Conservation (phyloP, 1,140 invertebrate species). For the Hylaeus anthracinus region DNA sequence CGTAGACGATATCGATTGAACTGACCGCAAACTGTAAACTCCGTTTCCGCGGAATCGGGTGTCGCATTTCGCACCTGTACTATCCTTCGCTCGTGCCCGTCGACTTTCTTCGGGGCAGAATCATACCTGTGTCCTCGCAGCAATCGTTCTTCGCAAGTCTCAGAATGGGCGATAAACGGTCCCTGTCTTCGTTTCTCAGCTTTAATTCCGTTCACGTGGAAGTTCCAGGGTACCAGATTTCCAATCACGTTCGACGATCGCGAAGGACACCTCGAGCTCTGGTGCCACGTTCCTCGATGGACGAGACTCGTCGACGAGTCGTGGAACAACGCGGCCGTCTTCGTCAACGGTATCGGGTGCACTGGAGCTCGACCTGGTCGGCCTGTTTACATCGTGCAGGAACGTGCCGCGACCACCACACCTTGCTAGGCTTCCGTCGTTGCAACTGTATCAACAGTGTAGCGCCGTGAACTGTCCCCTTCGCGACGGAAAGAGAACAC, state of each 20-base stretch:
- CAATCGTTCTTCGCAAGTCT: no score
- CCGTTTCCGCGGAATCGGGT: no score
- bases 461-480: conserved; percentile 53
- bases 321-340: conserved; percentile 48
- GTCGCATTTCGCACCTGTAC: no score
- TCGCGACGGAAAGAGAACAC: conserved; percentile 41
- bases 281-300: background rate
- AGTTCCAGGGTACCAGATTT: background rate
- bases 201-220: no score
- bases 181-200: no score
- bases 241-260: background rate
- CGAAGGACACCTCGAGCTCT: background rate
- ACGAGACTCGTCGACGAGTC: background rate
- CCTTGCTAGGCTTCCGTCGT: conserved; percentile 68
- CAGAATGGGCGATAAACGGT: no score
- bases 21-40: no score
- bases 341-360: conserved; percentile 58
- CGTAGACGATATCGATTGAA: no score
- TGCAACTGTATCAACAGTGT: conserved; percentile 61
- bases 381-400: conserved; percentile 65
- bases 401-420: conserved; percentile 62
- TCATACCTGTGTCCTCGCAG: no score
- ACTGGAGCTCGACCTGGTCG: conserved; percentile 62
- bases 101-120: no score
- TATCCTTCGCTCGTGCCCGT: no score